Base-by-base conservation (phyloP, 2,888 invertebrate genomes). In the Lasioglossum marginatum region DNA sequence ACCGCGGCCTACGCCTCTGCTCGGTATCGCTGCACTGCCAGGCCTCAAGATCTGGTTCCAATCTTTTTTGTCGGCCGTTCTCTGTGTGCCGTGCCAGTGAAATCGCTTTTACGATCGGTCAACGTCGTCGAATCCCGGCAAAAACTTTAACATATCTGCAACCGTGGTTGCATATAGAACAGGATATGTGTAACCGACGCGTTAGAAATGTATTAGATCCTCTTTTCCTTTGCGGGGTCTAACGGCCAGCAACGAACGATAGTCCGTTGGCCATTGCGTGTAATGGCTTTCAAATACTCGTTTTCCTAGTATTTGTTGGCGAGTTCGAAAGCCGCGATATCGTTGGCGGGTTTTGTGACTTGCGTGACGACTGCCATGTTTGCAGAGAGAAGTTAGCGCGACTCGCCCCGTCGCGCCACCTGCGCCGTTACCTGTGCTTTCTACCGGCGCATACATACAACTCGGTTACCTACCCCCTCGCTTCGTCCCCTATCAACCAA, bases 321-420 rank as follows among this genome's bases (percentile, higher is more conserved):
- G 81, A 76, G 81, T 83, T 82, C 83, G 83, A 78, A 86, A 82
- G 81, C 76, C 82, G 87, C 90, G 92, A 92, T 92, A 92, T 92
- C 90, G 91, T 90, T 87, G 85, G 86, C 86, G 85, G 87, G 89
- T 89, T 87, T 87, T 88, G 89, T 77, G 91, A 91, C 91, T 94
- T 92, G 94, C 94, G 94, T 94, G 94, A 94, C 94, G 94, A 92
- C 93, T 93, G 93, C 93, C 94, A 93, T 94, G 94, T 94, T 94
- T 94, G 94, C 93, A 89, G 81, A 85, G 81, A 72, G 72, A 87
- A 89, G 86, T 88, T 87, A 82, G 83, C 85, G 83, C 86, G 86
- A 85, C 82, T 86, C 82, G 86, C 82, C 87, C 87, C 85, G 84
- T 89, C 91, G 88, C 91, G 86, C 88, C 88, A 91, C 87, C 87